A percentile compares a stretch with the other conserved stretches of the same genome.
phyloP scores from a whole-genome alignment of 2,888 invertebrate species.

The Timandra comae region DNA sequence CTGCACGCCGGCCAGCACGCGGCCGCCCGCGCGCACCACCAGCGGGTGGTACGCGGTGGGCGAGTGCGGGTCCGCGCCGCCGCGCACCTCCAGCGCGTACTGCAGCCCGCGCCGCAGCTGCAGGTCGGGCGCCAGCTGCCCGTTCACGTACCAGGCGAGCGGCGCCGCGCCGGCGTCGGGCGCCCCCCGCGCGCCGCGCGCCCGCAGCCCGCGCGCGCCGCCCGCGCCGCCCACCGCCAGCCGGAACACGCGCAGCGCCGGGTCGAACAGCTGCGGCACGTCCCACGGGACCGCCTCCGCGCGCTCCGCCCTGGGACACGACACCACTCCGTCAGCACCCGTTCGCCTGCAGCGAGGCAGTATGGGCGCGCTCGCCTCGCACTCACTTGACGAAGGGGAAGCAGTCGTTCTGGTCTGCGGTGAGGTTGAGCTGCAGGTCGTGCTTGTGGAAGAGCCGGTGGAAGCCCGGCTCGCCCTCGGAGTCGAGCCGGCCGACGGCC shows the following conservation, averaged over 20 bases:
- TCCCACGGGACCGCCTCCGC: conserved; percentile 71
- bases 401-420: conserved; percentile 82
- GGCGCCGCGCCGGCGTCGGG: conserved; percentile 80
- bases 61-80: conserved; percentile 93
- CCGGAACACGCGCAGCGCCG: conserved; percentile 85
- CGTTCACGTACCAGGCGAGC: conserved; percentile 96
- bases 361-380: neutral
- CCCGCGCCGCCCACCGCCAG: conserved; percentile 91
- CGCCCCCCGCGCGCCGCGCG: conserved; percentile 34
- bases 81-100: conserved; percentile 87
- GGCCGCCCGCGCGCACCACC: conserved; percentile 90
- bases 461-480: conserved; percentile 86
- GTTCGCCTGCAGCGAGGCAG: neutral
- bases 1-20: conserved; percentile 85
- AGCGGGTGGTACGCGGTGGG: conserved; percentile 91
- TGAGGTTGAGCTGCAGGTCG: conserved; percentile 81
- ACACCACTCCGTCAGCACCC: neutral
- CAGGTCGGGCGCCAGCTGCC: conserved; percentile 89
- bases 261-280: conserved; percentile 79
- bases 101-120: conserved; percentile 90
- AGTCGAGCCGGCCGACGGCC: conserved; percentile 89
- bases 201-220: conserved; percentile 84
- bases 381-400: conserved; percentile 81
- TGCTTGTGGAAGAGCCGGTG: conserved; percentile 87
- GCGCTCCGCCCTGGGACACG: conserved; percentile 19